Evolutionary conservation across 64 coral and sea anemone species (phyloP).

Genomic region (Stichodactyla helianthus): DNA sequence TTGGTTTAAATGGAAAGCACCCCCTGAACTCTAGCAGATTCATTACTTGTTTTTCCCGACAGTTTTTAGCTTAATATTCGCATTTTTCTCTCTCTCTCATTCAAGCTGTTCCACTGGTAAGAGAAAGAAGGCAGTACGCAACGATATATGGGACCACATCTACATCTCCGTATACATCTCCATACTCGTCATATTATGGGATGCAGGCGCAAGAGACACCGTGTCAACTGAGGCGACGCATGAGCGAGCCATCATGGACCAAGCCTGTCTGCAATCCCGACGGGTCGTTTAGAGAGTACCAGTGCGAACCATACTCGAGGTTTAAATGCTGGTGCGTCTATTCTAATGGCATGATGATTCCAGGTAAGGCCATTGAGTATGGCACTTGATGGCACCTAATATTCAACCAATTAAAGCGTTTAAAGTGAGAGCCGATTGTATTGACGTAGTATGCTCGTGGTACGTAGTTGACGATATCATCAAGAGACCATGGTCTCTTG

Average conservation of each 20-base stretch:
- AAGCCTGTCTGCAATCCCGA: constrained; percentile 80
- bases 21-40: not conserved
- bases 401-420: too few species aligned
- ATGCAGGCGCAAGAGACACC: constrained; percentile 30
- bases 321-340: constrained; percentile 86
- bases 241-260: constrained; percentile 43
- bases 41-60: too few species aligned
- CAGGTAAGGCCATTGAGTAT: constrained; percentile 25
- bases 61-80: too few species aligned
- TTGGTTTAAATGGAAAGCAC: not conserved
- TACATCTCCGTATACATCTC: not conserved
- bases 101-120: not conserved
- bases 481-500: too few species aligned
- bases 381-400: too few species aligned
- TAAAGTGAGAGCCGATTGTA: not conserved
- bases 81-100: not conserved
- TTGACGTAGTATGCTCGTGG: not conserved
- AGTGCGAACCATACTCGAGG: constrained; percentile 70
- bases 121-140: constrained; percentile 21
- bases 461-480: not conserved
- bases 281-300: constrained; percentile 69
- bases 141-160: not conserved
- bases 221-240: constrained; percentile 49
- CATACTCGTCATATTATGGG: constrained; percentile 1
- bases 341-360: constrained; percentile 77